phyloP scores from a whole-genome alignment of 1,140 invertebrate species.

The Homarus americanus region DNA sequence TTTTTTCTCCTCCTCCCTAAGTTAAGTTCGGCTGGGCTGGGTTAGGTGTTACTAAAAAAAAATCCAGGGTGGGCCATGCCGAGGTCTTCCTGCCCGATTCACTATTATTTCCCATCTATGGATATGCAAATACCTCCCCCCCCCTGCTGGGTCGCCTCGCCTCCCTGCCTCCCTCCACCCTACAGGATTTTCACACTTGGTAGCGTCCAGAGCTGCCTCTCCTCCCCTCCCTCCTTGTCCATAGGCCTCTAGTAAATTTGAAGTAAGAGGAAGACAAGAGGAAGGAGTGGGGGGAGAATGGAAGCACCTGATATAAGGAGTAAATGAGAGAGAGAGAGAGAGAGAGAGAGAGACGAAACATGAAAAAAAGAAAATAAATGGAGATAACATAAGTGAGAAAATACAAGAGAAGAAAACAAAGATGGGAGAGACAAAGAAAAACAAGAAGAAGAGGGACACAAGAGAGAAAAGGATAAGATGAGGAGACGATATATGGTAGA shows the following conservation, averaged over 20 bases:
- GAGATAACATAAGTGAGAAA: no score
- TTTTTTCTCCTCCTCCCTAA: not conserved
- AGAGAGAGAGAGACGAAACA: not conserved
- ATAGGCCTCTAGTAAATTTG: constrained; percentile 36
- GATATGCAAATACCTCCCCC: constrained; percentile 60
- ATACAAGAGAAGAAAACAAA: no score
- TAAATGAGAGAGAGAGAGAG: not conserved
- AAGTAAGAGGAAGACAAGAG: not conserved
- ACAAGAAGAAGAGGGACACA: not conserved
- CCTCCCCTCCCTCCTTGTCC: no score
- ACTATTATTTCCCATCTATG: constrained; percentile 64
- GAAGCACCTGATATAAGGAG: not conserved
- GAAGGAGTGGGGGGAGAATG: constrained; percentile 21
- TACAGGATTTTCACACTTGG: constrained; percentile 65
- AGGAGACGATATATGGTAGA: not conserved
- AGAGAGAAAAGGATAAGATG: no score
- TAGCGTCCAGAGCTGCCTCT: constrained; percentile 46
- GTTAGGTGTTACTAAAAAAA: constrained; percentile 47
- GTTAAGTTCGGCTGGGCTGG: constrained; percentile 8
- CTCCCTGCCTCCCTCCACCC: not conserved
- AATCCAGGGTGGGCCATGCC: not conserved
- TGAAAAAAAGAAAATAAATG: no score
- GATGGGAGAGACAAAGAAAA: not conserved
- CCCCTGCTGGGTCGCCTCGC: constrained; percentile 35
- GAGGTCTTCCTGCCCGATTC: not conserved